A percentile compares a stretch with the other conserved stretches of the same genome.
Evolutionary conservation across 1,140 invertebrate genomes (phyloP).

Genomic region (Goniozus legneri): DNA sequence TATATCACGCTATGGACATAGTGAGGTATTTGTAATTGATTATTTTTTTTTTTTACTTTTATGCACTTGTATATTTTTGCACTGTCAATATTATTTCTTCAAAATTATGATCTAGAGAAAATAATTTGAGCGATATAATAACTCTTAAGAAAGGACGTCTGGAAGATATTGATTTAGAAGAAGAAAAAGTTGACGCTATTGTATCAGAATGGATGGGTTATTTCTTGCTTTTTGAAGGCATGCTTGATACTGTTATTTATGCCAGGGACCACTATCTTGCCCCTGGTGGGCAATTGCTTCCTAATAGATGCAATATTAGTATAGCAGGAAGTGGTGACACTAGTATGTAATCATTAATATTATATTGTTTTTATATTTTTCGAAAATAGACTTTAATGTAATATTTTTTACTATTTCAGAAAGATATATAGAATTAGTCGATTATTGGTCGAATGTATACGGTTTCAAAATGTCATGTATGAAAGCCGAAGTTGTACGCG

Average conservation of each 20-base stretch:
- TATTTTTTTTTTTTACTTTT: background rate
- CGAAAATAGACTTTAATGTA: slow-evolving; percentile 1
- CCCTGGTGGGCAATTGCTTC: slow-evolving; percentile 75
- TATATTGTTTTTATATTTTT: background rate
- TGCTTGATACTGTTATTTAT: slow-evolving; percentile 88
- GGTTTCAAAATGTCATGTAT: slow-evolving; percentile 96
- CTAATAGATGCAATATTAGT: slow-evolving; percentile 86
- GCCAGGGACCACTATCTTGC: slow-evolving; percentile 91
- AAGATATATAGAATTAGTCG: slow-evolving; percentile 69
- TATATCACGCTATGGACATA: slow-evolving; percentile 82
- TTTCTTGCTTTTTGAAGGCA: slow-evolving; percentile 96
- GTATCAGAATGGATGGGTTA: slow-evolving; percentile 99
- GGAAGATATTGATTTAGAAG: slow-evolving; percentile 80
- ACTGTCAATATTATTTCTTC: slow-evolving; percentile 17
- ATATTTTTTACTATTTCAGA: slow-evolving; percentile 47
- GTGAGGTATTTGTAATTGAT: slow-evolving; percentile 63
- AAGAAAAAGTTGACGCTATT: slow-evolving; percentile 90
- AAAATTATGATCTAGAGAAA: slow-evolving; percentile 61
- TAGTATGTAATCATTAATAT: slow-evolving; percentile 57
- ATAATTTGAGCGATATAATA: slow-evolving; percentile 70
- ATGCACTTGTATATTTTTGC: slow-evolving; percentile 1
- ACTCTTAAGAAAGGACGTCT: slow-evolving; percentile 81
- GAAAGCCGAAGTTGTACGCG: slow-evolving; percentile 81
- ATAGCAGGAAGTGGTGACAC: slow-evolving; percentile 85
- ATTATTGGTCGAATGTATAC: slow-evolving; percentile 96